Base-by-base conservation (phyloP, 2,113 vertebrate species). In the Etheostoma cragini region DNA sequence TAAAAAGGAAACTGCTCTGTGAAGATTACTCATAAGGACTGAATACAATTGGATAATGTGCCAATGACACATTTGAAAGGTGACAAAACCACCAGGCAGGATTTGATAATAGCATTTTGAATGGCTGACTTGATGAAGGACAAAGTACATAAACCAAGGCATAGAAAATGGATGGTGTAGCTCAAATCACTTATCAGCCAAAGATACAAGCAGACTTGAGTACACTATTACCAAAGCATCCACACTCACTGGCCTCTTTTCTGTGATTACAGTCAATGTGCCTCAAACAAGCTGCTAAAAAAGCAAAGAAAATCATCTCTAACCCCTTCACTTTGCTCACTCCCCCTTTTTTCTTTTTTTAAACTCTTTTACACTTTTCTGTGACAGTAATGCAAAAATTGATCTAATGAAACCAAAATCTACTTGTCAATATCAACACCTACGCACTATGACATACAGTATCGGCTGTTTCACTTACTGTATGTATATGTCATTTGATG, bases 221-320 rank as follows among this genome's bases (percentile, higher is more conserved):
- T 15, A 8, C 1, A 3, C 46, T 14, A 71, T 71, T 50, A 54
- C 6, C 35, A 14, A 24, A 38, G 47, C 54, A 4, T 57, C 42
- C 46, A 60, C 50, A 42, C n/a, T 24, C 30, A 38, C 56, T 38
- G 58, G 61, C 54, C 54, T 67, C 47, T 54, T 50, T 61, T 33
- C 30, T 58, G 35, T 83, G 53, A 73, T 69, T 54, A 30, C 61
- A 70, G 56, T 61, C 57, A 54, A 12, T 49, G 69, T 62, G 24
- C 16, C 38, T 38, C 57, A 75, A 69, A 77, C 62, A 68, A 46
- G 67, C 77, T 42, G 63, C 77, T 58, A 63, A 78, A n/a, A 61
- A 54, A 70, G 73, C 52, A 72, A 57, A 78, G 78, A 62, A 61
- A 71, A 66, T 58, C 70, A 62, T 67, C 49, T 72, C 19, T 42